phyloP scores from a whole-genome alignment of 1,140 invertebrate genomes.

The Drosophila setifemur region DNA sequence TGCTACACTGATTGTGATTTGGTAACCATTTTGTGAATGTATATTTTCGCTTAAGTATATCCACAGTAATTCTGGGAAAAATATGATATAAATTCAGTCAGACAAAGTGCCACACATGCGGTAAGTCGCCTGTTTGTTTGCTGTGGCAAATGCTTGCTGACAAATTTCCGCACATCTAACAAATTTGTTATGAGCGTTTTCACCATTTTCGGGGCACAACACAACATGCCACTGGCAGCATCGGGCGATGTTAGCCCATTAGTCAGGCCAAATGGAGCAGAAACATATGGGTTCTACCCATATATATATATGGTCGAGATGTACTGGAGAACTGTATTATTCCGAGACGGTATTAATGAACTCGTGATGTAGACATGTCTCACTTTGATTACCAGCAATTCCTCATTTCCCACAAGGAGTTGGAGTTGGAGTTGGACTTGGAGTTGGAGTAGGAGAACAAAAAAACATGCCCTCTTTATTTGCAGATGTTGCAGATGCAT shows the following conservation, averaged over 20 bases:
- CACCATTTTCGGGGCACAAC: conserved; percentile 39
- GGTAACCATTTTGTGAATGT: no score
- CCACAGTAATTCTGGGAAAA: no score
- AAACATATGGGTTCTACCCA: conserved; percentile 24
- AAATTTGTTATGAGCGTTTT: conserved; percentile 62
- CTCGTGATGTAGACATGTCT: conserved; percentile 63
- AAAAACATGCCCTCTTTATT: neutral
- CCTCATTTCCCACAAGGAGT: no score
- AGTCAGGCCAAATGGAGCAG: conserved; percentile 54
- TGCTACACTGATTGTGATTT: no score
- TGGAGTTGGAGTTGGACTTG: neutral
- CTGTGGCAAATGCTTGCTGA: conserved; percentile 46
- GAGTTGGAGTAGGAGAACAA: neutral
- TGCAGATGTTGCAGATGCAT: conserved; percentile 23
- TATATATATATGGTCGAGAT: neutral
- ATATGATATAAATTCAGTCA: neutral
- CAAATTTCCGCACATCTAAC: conserved; percentile 59
- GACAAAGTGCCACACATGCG: neutral
- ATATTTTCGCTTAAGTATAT: no score
- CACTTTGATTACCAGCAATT: conserved; percentile 47
- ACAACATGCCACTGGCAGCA: conserved; percentile 22
- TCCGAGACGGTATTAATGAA: conserved; percentile 62
- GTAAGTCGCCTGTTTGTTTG: conserved; percentile 29
- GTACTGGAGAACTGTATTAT: conserved; percentile 14
- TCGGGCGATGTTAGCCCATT: conserved; percentile 41